phyloP scores from a whole-genome alignment of 2,888 invertebrate species.

The Netelia fuscicornis region DNA sequence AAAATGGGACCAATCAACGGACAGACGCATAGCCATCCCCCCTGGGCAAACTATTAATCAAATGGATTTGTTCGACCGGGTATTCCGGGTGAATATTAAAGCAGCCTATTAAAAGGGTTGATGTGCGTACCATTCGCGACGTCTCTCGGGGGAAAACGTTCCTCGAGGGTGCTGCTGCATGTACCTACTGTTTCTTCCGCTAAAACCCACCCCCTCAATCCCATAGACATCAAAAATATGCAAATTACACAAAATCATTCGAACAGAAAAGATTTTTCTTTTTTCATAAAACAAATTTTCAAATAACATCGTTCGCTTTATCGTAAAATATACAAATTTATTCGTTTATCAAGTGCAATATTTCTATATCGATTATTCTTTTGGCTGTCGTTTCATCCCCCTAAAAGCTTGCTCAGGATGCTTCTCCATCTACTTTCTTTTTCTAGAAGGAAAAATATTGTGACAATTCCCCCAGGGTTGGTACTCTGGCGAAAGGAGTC shows the following conservation, averaged over 20 bases:
- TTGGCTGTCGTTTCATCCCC: background rate
- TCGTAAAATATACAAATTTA: background rate
- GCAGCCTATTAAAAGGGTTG: conserved; percentile 76
- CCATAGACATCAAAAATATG: background rate
- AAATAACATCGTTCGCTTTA: background rate
- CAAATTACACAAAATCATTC: background rate
- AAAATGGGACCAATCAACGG: conserved; percentile 14
- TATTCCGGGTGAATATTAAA: conserved; percentile 79
- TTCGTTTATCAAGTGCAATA: background rate
- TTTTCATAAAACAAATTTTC: background rate
- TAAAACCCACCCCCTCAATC: conserved; percentile 2
- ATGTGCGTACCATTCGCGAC: conserved; percentile 65
- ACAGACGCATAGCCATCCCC: conserved; percentile 29
- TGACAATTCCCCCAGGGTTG: conserved; percentile 70
- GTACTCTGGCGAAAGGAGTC: conserved; percentile 35
- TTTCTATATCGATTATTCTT: background rate
- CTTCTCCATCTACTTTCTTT: background rate
- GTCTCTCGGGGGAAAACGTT: conserved; percentile 63
- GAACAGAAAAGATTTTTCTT: background rate
- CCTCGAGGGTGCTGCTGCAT: background rate
- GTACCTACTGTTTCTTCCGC: conserved; percentile 16
- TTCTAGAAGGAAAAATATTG: conserved; percentile 75
- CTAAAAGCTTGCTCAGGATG: conserved; percentile 63
- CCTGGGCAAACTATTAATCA: conserved; percentile 76
- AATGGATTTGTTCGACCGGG: conserved; percentile 75